phyloP scores from a whole-genome alignment of 2,797 vertebrate species.

The Botia almorhae region DNA sequence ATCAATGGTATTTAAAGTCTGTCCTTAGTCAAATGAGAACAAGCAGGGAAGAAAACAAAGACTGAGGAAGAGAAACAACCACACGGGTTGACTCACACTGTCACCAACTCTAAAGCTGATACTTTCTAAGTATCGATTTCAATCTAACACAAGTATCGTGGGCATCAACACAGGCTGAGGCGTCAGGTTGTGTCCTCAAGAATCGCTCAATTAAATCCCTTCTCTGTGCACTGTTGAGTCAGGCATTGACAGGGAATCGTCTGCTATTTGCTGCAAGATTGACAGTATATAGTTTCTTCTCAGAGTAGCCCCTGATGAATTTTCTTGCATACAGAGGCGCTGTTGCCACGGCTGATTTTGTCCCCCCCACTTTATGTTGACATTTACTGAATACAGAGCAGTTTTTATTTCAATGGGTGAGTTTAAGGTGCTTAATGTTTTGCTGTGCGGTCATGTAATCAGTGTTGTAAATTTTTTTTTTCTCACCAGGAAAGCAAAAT shows the following conservation, averaged over 20 bases:
- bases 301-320: background rate
- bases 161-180: background rate
- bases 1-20: constrained; percentile 44
- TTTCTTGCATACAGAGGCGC: no score
- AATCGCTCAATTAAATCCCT: constrained; percentile 46
- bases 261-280: background rate
- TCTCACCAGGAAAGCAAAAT: no score
- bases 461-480: no score
- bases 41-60: constrained; percentile 31
- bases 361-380: no score
- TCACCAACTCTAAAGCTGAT: constrained; percentile 38
- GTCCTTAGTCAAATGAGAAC: constrained; percentile 38
- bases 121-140: constrained; percentile 47
- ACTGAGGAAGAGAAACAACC: constrained; percentile 13
- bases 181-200: constrained; percentile 14
- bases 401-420: no score
- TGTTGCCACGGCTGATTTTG: no score
- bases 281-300: background rate
- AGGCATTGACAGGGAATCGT: background rate
- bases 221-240: background rate
- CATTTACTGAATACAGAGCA: no score
- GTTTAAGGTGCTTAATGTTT: no score
- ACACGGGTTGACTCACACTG: constrained; percentile 43
- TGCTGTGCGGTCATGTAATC: no score
- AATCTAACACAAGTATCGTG: constrained; percentile 17